These are phyloP conservation scores for Eupsilia transversa DNA, from an alignment of 2,888 invertebrate species.

Conservation along the genomic window DNA sequence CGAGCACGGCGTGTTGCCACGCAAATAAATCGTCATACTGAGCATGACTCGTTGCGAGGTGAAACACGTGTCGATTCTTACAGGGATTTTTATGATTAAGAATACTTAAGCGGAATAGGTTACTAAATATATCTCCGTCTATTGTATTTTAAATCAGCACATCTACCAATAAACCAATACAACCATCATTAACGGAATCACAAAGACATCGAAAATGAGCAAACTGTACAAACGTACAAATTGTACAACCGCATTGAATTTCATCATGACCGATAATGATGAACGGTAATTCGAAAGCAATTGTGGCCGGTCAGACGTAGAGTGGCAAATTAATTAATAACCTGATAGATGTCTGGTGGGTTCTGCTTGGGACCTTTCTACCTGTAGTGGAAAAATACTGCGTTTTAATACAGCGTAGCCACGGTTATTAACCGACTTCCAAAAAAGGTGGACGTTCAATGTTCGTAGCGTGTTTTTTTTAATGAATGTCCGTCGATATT, in stretches of 20 bases:
- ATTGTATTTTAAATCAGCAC: background rate
- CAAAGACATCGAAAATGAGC: slow-evolving; percentile 11
- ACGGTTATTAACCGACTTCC: too few species aligned
- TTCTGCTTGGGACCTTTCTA: slow-evolving; percentile 36
- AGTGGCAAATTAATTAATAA: slow-evolving; percentile 66
- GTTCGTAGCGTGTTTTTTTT: too few species aligned
- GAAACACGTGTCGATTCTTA: too few species aligned
- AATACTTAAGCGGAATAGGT: too few species aligned
- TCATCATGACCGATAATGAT: slow-evolving; percentile 46
- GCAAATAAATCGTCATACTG: too few species aligned
- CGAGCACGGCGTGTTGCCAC: too few species aligned
- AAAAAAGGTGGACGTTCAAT: too few species aligned
- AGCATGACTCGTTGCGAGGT: too few species aligned
- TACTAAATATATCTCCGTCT: too few species aligned
- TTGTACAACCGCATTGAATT: slow-evolving; percentile 23
- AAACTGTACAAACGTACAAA: slow-evolving; percentile 19
- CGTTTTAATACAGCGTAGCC: background rate
- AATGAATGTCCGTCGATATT: too few species aligned
- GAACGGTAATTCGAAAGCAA: slow-evolving; percentile 62
- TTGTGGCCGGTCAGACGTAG: slow-evolving; percentile 57
- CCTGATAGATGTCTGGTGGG: slow-evolving; percentile 46
- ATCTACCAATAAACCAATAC: background rate
- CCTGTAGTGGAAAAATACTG: background rate
- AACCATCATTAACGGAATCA: background rate
- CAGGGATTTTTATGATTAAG: too few species aligned